A percentile compares a stretch with the other conserved stretches of the same genome.
Conservation (phyloP, 2,888 invertebrate genomes). For the Muschampia plurimacula region DNA sequence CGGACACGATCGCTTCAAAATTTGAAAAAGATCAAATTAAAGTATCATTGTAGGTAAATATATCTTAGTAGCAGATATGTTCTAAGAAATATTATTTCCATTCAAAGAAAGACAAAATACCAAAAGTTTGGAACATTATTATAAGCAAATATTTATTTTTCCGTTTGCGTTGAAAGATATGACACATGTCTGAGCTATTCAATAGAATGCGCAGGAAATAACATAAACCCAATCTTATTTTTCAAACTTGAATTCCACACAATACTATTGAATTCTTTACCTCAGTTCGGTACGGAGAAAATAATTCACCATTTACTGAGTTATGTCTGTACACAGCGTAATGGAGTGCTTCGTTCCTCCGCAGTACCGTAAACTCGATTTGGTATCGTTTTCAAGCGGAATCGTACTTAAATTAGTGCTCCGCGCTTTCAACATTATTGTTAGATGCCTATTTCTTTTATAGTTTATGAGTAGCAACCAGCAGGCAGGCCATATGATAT, state of each 20-base stretch:
- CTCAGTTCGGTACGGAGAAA: conserved; percentile 30
- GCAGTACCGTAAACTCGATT: conserved; percentile 48
- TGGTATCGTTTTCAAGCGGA: conserved; percentile 45
- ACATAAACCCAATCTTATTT: conserved; percentile 36
- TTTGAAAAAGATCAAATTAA: no score
- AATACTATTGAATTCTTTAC: conserved; percentile 33
- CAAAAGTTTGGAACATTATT: not conserved
- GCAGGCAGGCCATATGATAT: no score
- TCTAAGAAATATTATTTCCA: not conserved
- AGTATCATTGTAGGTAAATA: no score
- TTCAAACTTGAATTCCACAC: conserved; percentile 30
- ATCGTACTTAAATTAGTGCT: conserved; percentile 43
- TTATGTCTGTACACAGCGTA: conserved; percentile 31
- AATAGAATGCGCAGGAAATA: conserved; percentile 25
- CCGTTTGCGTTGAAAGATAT: conserved; percentile 28
- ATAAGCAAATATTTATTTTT: conserved; percentile 23
- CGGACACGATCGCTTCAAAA: no score
- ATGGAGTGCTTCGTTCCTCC: conserved; percentile 28
- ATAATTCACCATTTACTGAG: conserved; percentile 39
- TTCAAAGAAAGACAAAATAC: not conserved
- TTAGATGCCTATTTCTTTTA: not conserved
- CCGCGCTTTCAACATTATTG: not conserved
- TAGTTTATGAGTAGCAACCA: not conserved
- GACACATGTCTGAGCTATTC: conserved; percentile 33
- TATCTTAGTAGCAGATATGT: no score